phyloP scores from a whole-genome alignment of 2,888 invertebrate genomes.

The Drosophila affinis region DNA sequence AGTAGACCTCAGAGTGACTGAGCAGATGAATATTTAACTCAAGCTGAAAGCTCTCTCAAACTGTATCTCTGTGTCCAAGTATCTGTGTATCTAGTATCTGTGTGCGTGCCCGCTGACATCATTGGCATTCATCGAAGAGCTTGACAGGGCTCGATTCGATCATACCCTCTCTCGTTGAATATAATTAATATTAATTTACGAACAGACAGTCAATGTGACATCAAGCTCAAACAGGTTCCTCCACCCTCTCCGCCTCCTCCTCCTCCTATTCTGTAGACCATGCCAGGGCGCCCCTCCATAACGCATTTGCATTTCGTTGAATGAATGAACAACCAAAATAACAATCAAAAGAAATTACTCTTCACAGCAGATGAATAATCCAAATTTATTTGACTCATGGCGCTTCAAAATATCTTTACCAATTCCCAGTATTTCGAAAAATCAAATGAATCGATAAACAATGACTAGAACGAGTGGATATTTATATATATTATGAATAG shows the following conservation, averaged over 20 bases:
- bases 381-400: conserved; percentile 16
- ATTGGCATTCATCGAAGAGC: conserved; percentile 46
- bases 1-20: not conserved
- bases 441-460: not conserved
- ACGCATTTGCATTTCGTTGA: conserved; percentile 36
- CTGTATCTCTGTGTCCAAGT: conserved; percentile 3
- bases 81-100: conserved; percentile 4
- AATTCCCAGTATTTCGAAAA: not conserved
- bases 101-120: conserved; percentile 59
- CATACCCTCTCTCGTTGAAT: conserved; percentile 32
- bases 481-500: not conserved
- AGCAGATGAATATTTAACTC: no score
- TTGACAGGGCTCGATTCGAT: conserved; percentile 47
- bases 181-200: conserved; percentile 67
- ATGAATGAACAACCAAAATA: conserved; percentile 20
- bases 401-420: not conserved
- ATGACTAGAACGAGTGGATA: not conserved
- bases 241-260: not conserved
- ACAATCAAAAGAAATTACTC: conserved; percentile 17
- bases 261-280: not conserved
- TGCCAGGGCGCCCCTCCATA: conserved; percentile 7
- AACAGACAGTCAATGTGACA: conserved; percentile 17
- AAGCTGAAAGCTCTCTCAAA: not conserved
- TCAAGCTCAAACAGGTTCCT: conserved; percentile 39
- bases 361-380: conserved; percentile 8